Percentiles rank a stretch among this genome's conserved stretches.
phyloP scores from a whole-genome alignment of 2,113 vertebrate species.

The Rhagologus leucostigma region DNA sequence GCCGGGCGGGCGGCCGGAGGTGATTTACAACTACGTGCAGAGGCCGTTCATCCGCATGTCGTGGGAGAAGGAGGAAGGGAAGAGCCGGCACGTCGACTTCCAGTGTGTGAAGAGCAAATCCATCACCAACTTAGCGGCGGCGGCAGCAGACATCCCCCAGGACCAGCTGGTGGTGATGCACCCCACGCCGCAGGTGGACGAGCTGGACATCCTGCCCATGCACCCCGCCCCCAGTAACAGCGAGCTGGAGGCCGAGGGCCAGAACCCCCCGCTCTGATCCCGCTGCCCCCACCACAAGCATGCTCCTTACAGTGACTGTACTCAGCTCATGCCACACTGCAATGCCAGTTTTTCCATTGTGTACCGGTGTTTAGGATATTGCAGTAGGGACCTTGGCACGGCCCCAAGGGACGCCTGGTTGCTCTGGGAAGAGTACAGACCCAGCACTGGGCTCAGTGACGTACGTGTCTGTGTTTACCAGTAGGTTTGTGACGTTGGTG shows the following conservation, averaged over 20 bases:
- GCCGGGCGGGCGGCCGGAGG: conserved; percentile 92
- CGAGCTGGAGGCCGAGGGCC: conserved; percentile 88
- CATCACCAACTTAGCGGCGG: conserved; percentile 93
- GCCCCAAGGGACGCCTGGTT: conserved; percentile 50
- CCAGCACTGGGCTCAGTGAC: conserved; percentile 57
- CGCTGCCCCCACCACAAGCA: conserved; percentile 51
- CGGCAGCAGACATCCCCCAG: conserved; percentile 94
- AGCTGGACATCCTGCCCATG: conserved; percentile 92
- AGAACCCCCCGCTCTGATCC: conserved; percentile 83
- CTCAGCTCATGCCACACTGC: conserved; percentile 66
- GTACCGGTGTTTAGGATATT: conserved; percentile 66
- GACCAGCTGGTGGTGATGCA: conserved; percentile 96
- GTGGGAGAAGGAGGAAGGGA: conserved; percentile 98
- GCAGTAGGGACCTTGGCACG: conserved; percentile 61
- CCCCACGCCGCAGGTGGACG: conserved; percentile 94
- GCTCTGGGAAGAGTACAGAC: conserved; percentile 45
- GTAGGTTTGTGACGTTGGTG: conserved; percentile 76
- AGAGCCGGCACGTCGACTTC: conserved; percentile 97
- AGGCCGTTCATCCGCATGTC: conserved; percentile 98
- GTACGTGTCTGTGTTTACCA: conserved; percentile 72
- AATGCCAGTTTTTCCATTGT: conserved; percentile 64
- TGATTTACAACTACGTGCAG: conserved; percentile 99
- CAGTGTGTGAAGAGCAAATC: conserved; percentile 99
- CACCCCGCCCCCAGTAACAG: conserved; percentile 81
- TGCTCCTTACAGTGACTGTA: conserved; percentile 63